Evolutionary conservation across 2,797 vertebrate species (phyloP), one percentile per base, ranked within the genome.

Genomic region (Sebastes nivosus): DNA sequence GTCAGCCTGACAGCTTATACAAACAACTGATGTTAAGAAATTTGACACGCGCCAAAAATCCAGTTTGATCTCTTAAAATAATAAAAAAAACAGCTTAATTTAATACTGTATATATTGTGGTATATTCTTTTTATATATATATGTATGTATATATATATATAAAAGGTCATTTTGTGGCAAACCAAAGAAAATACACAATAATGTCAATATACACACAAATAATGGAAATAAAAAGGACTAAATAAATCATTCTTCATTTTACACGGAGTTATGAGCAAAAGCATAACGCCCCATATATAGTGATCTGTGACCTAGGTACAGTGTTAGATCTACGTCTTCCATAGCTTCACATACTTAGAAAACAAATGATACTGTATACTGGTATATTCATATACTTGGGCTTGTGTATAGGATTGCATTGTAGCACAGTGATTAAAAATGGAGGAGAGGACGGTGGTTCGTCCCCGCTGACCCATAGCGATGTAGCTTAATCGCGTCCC

Each of bases 281-380:
- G 93, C 92, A 93, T 94, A 94, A 94, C 94, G 76, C 94, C 94
- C 91, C 90, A 93, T 92, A 96, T 91, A 95, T 95, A 95, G 95
- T 96, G 96, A 96, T 96, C 95, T 96, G 96, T 96, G 96, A 97
- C 97, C 96, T 95, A 96, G 95, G 95, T 96, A 97, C 97, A 98
- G 97, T 97, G 97, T 98, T 95, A 94, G 88, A 96, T 96, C 96
- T 96, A 97, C 90, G 88, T 92, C 91, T 85, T 93, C 93, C 88
- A 92, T 88, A 93, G 93, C 89, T 96, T 95, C 94, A 96, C 95
- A 95, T 94, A 94, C 89, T 94, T 91, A 86, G 72, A 86, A 89
- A 92, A 91, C 89, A 92, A 89, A 80, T 75, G 71, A 94, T 86
- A 91, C 82, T 90, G 87, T 92, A 85, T 89, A 86, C 82, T 88